A percentile compares a stretch with the other conserved stretches of the same genome.
These are phyloP conservation scores for Eristalis arbustorum DNA, from an alignment of 2,888 invertebrate species.

Conservation along the genomic window DNA sequence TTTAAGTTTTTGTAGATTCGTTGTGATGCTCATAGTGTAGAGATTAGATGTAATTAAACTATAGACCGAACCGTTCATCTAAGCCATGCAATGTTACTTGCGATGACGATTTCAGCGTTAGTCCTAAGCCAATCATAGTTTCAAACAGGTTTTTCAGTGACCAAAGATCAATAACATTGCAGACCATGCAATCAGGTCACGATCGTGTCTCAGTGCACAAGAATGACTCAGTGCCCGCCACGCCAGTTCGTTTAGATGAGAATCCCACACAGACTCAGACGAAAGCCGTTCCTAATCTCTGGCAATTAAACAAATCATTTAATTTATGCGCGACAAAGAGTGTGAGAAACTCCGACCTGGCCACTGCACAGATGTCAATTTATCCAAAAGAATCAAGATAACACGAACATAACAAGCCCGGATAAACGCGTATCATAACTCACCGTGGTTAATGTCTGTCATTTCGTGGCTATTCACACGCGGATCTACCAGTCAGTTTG, in stretches of 20 bases:
- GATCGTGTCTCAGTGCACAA: background rate
- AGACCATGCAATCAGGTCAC: background rate
- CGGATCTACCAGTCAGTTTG: slow-evolving; percentile 24
- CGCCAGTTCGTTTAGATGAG: background rate
- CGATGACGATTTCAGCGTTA: background rate
- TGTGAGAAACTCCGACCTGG: background rate
- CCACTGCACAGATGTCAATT: background rate
- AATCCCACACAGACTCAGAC: background rate
- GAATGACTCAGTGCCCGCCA: background rate
- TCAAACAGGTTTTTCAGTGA: background rate
- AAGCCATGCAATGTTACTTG: too few species aligned
- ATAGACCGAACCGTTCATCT: background rate
- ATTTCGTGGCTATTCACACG: background rate
- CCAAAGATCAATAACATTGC: background rate
- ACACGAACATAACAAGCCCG: background rate
- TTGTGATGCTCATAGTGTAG: background rate
- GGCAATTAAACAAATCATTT: background rate
- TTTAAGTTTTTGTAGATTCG: background rate
- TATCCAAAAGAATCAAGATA: background rate
- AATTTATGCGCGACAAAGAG: background rate
- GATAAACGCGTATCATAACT: background rate
- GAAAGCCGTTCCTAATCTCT: too few species aligned
- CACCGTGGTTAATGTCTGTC: background rate
- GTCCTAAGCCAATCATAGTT: background rate
- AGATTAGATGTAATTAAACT: background rate